These are phyloP conservation scores for Pseudoatta argentina DNA, from an alignment of 1,140 invertebrate genomes.

Conservation along the genomic window DNA sequence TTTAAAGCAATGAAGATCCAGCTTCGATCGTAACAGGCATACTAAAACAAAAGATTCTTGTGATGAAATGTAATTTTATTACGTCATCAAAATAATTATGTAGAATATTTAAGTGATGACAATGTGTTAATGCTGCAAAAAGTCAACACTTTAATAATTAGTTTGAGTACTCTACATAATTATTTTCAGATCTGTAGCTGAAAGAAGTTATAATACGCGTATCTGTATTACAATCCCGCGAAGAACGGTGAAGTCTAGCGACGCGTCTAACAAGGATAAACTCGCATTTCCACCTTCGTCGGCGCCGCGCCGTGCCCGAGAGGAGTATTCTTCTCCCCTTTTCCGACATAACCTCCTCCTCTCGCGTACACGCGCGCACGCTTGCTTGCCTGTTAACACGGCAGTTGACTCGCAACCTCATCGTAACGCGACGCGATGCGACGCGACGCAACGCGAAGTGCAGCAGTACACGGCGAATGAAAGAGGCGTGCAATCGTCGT, in stretches of 20 bases:
- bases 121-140: too few species aligned
- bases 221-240: not conserved
- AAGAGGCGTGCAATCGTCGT: conserved; percentile 37
- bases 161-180: too few species aligned
- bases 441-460: conserved; percentile 59
- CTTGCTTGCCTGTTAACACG: conserved; percentile 80
- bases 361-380: conserved; percentile 58
- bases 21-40: too few species aligned
- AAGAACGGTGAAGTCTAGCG: not conserved
- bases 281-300: conserved; percentile 37
- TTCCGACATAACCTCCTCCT: not conserved
- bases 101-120: too few species aligned
- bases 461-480: conserved; percentile 46
- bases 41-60: too few species aligned
- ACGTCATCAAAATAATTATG: too few species aligned
- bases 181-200: too few species aligned
- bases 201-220: not conserved
- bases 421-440: conserved; percentile 71
- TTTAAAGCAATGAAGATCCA: too few species aligned
- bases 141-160: too few species aligned
- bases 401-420: conserved; percentile 74
- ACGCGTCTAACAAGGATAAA: conserved; percentile 37
- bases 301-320: not conserved
- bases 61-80: too few species aligned
- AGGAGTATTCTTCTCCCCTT: conserved; percentile 16